Percentiles rank a stretch among this genome's conserved stretches.
These are phyloP conservation scores for Drosophila picticornis DNA, from an alignment of 2,888 invertebrate genomes.

Conservation along the genomic window DNA sequence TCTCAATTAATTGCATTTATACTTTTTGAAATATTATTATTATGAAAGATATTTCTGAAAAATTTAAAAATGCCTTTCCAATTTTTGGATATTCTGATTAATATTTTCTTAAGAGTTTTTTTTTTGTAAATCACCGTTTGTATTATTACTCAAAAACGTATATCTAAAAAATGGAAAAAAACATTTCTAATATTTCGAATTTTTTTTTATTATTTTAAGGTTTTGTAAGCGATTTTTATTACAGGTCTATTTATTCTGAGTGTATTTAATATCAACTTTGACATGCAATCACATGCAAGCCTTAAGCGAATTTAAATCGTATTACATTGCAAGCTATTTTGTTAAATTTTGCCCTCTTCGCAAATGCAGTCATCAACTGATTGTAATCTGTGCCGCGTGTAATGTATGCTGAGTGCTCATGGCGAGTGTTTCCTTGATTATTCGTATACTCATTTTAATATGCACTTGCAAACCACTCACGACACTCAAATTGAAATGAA, in stretches of 20 bases:
- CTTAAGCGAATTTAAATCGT: neutral
- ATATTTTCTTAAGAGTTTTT: neutral
- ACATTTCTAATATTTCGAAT: neutral
- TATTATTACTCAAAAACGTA: neutral
- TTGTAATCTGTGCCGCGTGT: slow-evolving; percentile 7
- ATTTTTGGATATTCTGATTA: neutral
- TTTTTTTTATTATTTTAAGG: neutral
- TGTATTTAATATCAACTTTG: neutral
- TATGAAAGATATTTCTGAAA: too few species aligned
- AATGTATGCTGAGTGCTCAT: neutral
- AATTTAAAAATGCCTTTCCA: too few species aligned
- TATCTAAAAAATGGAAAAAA: neutral
- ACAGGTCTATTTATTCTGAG: neutral
- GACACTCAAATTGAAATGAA: slow-evolving; percentile 40
- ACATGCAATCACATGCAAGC: neutral
- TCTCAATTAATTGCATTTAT: too few species aligned
- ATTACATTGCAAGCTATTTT: neutral
- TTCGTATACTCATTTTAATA: slow-evolving; percentile 16
- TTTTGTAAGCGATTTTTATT: neutral
- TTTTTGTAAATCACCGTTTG: neutral
- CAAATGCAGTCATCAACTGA: slow-evolving; percentile 18
- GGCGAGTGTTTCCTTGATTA: slow-evolving; percentile 25
- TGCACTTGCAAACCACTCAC: slow-evolving; percentile 21
- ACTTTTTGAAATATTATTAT: too few species aligned
- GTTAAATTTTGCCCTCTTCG: neutral